Base-by-base conservation (phyloP, 1,140 invertebrate genomes). In the Drosophila kepulauana region DNA sequence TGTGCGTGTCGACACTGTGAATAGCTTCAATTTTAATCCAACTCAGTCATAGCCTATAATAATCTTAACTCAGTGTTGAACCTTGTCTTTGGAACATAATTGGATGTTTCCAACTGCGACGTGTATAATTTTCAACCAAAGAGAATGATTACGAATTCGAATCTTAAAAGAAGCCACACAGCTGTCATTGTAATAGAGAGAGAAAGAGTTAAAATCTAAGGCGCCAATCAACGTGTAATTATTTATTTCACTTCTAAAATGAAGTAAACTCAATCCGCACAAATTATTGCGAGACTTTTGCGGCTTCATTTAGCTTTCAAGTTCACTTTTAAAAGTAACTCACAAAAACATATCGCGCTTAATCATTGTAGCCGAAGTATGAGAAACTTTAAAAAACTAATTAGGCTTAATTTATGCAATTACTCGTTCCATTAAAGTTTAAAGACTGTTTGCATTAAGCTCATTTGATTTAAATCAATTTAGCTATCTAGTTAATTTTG, bases 11-110 rank as follows among this genome's bases (percentile, higher is more conserved):
- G 33, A 41, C 35, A 20, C 20, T 33, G 20, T 25, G 13, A 52
- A 46, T 38, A 48, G 16, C 61, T 33, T 3, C 61, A 65, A 65
- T 54, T 65, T 33, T 56, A 56, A 65, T 65, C 25, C 51, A 13
- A 25, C 38, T 56, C 51, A 45, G 13, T n/a, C 51, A 16, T 65
- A 41, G 13, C 38, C 63, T 56, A 13, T 54, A 54, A 65, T 65
- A 54, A 65, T 38, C 20, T 25, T 13, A 52, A 54, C 8, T 20
- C 16, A 20, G 16, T 25, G 20, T 0, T 20, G 10, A 8, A 41
- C 35, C 35, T 38, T 41, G 54, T 10, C 11, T 33, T 33, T 0
- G 0, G n/a, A 0, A 7, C 28, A 54, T 25, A 54, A 33, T 35
- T 54, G 30, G 6, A 54, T 54, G 28, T 1, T 35, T 54, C 3